Conservation (phyloP, 1,140 invertebrate species). For the Drosophila lacteicornis region DNA sequence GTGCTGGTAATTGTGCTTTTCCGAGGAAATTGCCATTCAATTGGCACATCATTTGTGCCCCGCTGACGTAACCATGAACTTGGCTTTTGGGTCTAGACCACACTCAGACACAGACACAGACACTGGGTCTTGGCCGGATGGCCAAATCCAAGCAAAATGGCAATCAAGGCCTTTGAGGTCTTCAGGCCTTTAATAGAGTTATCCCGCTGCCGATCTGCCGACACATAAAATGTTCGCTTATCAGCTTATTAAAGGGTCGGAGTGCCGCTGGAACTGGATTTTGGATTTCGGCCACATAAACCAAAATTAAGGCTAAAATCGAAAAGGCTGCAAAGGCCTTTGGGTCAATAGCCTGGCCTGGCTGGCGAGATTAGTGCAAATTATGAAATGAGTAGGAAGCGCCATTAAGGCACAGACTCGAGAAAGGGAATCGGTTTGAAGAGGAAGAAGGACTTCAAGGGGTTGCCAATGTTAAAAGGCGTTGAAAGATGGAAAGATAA, state of each 20-base stretch:
- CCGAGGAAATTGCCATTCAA: constrained; percentile 48
- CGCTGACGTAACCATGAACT: constrained; percentile 60
- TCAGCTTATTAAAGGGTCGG: constrained; percentile 72
- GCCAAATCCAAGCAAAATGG: constrained; percentile 12
- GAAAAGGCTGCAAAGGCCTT: constrained; percentile 38
- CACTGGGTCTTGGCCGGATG: background rate
- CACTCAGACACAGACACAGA: constrained; percentile 7
- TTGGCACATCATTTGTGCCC: constrained; percentile 70
- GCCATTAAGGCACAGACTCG: constrained; percentile 26
- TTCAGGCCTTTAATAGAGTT: constrained; percentile 69
- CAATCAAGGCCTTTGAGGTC: background rate
- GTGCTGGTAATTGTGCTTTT: constrained; percentile 60
- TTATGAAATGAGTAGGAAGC: constrained; percentile 48
- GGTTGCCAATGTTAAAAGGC: background rate
- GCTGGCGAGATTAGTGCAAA: constrained; percentile 50
- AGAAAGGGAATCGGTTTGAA: background rate
- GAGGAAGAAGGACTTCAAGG: background rate
- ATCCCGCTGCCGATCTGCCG: constrained; percentile 40
- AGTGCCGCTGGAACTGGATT: constrained; percentile 49
- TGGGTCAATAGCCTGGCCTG: constrained; percentile 40
- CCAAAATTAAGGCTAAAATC: constrained; percentile 43
- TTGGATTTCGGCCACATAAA: constrained; percentile 49
- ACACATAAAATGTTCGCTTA: constrained; percentile 69
- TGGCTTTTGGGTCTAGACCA: constrained; percentile 38
- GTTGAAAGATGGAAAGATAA: background rate